A percentile compares a stretch with the other conserved stretches of the same genome.
These are phyloP conservation scores for Dryomyza anilis DNA, from an alignment of 2,888 invertebrate genomes.

Conservation along the genomic window DNA sequence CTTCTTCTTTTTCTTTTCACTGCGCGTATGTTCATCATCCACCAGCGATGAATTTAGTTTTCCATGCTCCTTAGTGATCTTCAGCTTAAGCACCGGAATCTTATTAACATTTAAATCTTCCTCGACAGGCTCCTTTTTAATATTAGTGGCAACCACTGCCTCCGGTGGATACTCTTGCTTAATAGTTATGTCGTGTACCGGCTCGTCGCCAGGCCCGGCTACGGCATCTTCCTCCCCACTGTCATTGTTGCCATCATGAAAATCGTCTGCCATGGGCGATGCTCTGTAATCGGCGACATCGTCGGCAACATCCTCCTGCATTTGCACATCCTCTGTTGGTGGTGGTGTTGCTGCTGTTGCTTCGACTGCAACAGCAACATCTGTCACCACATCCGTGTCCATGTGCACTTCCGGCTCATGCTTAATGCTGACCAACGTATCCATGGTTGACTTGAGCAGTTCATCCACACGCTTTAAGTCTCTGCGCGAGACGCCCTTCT, in stretches of 20 bases:
- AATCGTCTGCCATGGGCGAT: conserved; percentile 4
- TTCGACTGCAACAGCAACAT: neutral
- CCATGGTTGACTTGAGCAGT: conserved; percentile 54
- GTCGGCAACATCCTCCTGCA: conserved; percentile 29
- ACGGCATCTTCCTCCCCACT: conserved; percentile 15
- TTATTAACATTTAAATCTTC: conserved; percentile 32
- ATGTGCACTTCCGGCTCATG: conserved; percentile 55
- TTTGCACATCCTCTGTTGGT: conserved; percentile 37
- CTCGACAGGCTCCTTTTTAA: conserved; percentile 37
- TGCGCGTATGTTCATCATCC: conserved; percentile 42
- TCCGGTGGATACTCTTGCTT: conserved; percentile 43
- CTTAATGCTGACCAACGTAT: conserved; percentile 56
- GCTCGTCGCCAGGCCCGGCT: too few relatives aligned
- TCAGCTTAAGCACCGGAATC: conserved; percentile 51
- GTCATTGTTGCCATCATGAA: conserved; percentile 2
- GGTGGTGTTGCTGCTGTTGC: neutral
- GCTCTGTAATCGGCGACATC: conserved; percentile 30
- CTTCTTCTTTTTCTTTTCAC: conserved; percentile 49
- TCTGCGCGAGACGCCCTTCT: conserved; percentile 52
- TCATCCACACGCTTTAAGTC: conserved; percentile 56
- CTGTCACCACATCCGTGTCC: conserved; percentile 19
- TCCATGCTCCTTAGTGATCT: conserved; percentile 60
- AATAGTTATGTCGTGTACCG: conserved; percentile 32
- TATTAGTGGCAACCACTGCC: conserved; percentile 7
- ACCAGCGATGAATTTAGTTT: conserved; percentile 57